Percentiles rank a stretch among this genome's conserved stretches.
These are phyloP conservation scores for Lithophane socia DNA, from an alignment of 2,888 invertebrate genomes.

Conservation along the genomic window DNA sequence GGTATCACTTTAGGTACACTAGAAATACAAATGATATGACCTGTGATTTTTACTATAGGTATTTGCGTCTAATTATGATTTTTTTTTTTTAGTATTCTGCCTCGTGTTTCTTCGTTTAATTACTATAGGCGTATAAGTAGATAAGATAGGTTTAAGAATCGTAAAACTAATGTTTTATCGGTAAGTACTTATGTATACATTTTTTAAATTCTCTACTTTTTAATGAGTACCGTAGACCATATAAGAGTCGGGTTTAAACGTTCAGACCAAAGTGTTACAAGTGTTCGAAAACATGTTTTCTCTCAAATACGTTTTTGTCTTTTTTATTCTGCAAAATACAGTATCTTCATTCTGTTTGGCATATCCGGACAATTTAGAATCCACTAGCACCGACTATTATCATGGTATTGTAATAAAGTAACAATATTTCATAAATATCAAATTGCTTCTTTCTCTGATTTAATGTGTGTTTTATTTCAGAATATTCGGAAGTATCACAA, in stretches of 20 bases:
- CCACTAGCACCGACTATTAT: background rate
- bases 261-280: slow-evolving; percentile 1
- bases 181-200: background rate
- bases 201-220: slow-evolving; percentile 23
- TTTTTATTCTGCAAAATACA: slow-evolving; percentile 26
- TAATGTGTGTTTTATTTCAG: slow-evolving; percentile 11
- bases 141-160: slow-evolving; percentile 14
- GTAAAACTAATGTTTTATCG: slow-evolving; percentile 37
- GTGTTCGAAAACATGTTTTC: slow-evolving; percentile 41
- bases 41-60: background rate
- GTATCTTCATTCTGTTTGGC: background rate
- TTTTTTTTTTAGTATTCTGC: background rate
- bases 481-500: background rate
- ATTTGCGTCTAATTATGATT: background rate
- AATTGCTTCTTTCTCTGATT: background rate
- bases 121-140: background rate
- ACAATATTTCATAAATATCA: background rate
- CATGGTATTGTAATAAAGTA: slow-evolving; percentile 5
- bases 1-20: background rate
- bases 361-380: background rate
- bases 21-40: background rate
- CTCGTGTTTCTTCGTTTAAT: slow-evolving; percentile 5
- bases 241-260: slow-evolving; percentile 7
- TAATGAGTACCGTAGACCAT: slow-evolving; percentile 19
- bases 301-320: slow-evolving; percentile 18